Conservation (phyloP, 92 coral and sea anemone species). For the Heliopora coerulea region DNA sequence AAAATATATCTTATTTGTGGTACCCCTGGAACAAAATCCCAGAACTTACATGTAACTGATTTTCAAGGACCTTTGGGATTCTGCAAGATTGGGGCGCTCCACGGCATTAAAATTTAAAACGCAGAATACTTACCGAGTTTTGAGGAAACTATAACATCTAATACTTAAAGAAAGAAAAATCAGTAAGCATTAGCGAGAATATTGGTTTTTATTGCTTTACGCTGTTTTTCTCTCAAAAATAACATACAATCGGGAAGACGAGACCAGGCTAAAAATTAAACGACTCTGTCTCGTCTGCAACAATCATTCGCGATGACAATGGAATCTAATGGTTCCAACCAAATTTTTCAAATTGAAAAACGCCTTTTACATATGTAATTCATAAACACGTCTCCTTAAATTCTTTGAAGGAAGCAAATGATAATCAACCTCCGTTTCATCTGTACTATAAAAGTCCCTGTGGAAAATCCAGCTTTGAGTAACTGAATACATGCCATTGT, state of each 20-base stretch:
- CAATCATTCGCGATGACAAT: neutral
- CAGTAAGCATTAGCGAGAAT: neutral
- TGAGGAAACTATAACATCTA: no score
- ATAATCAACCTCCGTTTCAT: no score
- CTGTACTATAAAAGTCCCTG: neutral
- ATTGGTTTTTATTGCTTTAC: slow-evolving; percentile 9
- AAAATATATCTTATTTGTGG: no score
- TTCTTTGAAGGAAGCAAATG: no score
- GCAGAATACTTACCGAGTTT: no score
- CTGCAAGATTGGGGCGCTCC: no score
- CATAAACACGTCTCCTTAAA: neutral
- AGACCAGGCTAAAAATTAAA: slow-evolving; percentile 3
- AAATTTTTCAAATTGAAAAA: no score
- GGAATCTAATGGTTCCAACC: neutral
- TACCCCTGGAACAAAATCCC: no score
- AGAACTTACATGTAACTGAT: no score
- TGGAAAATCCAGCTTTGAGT: neutral
- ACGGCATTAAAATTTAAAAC: no score
- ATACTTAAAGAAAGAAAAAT: neutral
- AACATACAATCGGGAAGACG: slow-evolving; percentile 28
- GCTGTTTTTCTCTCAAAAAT: slow-evolving; percentile 9
- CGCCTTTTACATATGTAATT: no score
- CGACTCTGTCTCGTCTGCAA: neutral
- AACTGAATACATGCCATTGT: neutral
- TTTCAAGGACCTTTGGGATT: no score